Percentiles rank a stretch among this genome's conserved stretches.
Conservation (phyloP, 2,888 invertebrate genomes). For the Neocrepidodera transversa region DNA sequence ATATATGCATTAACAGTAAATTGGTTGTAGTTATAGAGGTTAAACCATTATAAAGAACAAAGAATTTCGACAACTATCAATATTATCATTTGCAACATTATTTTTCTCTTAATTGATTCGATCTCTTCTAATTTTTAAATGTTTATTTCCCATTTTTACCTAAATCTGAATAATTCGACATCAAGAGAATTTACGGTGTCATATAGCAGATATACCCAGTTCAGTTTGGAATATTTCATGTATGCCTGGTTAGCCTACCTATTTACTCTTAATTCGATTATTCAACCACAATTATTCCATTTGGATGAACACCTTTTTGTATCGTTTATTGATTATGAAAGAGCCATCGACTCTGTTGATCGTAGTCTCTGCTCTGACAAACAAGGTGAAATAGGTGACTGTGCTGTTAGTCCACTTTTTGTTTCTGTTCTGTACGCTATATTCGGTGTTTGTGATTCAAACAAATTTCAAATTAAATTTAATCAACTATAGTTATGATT, state of each 20-base stretch:
- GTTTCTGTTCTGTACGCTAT: background rate
- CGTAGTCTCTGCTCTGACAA: slow-evolving; percentile 5
- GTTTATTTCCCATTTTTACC: too few relatives aligned
- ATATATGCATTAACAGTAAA: too few relatives aligned
- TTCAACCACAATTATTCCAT: slow-evolving; percentile 18
- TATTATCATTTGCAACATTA: too few relatives aligned
- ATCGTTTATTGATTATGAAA: slow-evolving; percentile 18
- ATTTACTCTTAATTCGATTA: slow-evolving; percentile 27
- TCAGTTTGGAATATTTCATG: background rate
- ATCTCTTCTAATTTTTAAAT: too few relatives aligned
- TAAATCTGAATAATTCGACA: too few relatives aligned
- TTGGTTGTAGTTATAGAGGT: too few relatives aligned
- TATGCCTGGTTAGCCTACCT: slow-evolving; percentile 2
- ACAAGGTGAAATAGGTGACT: background rate
- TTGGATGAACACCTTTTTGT: slow-evolving; percentile 6
- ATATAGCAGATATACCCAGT: too few relatives aligned
- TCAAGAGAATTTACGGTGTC: too few relatives aligned
- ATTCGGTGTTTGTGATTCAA: background rate
- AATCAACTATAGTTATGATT: slow-evolving; percentile 5
- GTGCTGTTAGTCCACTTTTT: slow-evolving; percentile 8
- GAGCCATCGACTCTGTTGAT: slow-evolving; percentile 17
- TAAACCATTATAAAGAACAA: too few relatives aligned
- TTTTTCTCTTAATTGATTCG: too few relatives aligned
- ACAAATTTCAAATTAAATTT: slow-evolving; percentile 2
- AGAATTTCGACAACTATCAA: too few relatives aligned